These are phyloP conservation scores for Sander vitreus DNA, from an alignment of 2,113 vertebrate genomes.

Conservation along the genomic window DNA sequence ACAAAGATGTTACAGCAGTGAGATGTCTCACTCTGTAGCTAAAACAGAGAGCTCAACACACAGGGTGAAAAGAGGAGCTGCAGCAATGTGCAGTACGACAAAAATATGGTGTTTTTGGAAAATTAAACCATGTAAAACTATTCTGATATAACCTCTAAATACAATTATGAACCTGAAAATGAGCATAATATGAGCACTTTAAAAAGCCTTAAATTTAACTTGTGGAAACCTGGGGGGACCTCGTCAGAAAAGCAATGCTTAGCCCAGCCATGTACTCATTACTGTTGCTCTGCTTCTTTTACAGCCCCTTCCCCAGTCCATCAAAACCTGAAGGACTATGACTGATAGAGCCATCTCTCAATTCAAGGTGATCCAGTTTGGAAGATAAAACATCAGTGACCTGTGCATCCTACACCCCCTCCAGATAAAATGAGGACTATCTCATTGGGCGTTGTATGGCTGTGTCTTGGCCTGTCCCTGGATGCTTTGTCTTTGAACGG, in stretches of 20 bases:
- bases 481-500: conserved; percentile 77
- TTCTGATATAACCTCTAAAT: too few relatives aligned
- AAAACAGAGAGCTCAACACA: too few relatives aligned
- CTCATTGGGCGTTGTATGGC: conserved; percentile 86
- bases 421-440: conserved; percentile 87
- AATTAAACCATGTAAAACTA: too few relatives aligned
- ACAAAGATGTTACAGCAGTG: too few relatives aligned
- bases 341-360: conserved; percentile 31
- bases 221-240: too few relatives aligned
- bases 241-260: not conserved
- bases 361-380: conserved; percentile 47
- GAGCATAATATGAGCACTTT: too few relatives aligned
- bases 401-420: conserved; percentile 20
- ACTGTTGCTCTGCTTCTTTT: conserved; percentile 12
- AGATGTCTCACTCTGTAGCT: too few relatives aligned
- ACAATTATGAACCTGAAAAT: too few relatives aligned
- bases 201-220: too few relatives aligned
- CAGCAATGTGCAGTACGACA: too few relatives aligned
- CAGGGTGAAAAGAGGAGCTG: too few relatives aligned
- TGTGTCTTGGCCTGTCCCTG: conserved; percentile 82
- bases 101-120: too few relatives aligned
- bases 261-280: conserved; percentile 1
- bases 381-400: conserved; percentile 66
- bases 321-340: conserved; percentile 68
- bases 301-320: conserved; percentile 45